Evolutionary conservation across 2,888 invertebrate species (phyloP).

Genomic region (Coleophora flavipennella): DNA sequence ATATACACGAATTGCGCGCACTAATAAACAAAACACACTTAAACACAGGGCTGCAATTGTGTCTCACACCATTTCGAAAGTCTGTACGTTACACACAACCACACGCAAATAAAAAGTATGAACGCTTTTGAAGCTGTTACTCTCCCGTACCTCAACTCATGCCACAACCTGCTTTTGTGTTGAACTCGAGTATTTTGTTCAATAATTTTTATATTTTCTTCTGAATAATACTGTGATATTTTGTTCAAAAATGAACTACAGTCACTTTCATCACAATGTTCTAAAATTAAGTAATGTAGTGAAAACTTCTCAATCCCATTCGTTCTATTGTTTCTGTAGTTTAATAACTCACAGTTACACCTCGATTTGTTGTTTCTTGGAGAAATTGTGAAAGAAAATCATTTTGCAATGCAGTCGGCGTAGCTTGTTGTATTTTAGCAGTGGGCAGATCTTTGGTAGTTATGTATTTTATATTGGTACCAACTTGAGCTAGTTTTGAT

Average conservation of each 20-base stretch:
- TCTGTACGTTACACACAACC: no score
- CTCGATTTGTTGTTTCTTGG: slow-evolving; percentile 15
- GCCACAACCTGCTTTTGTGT: slow-evolving; percentile 12
- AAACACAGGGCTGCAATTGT: no score
- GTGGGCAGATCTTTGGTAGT: slow-evolving; percentile 19
- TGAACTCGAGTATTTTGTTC: slow-evolving; percentile 12
- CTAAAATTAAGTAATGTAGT: slow-evolving; percentile 13
- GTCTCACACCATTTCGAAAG: no score
- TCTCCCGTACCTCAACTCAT: slow-evolving; percentile 16
- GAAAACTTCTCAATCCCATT: slow-evolving; percentile 7
- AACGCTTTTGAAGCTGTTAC: slow-evolving; percentile 17
- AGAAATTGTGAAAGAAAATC: slow-evolving; percentile 14
- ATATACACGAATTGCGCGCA: no score
- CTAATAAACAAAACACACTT: no score
- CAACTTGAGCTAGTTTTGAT: slow-evolving; percentile 23
- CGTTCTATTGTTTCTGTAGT: slow-evolving; percentile 17
- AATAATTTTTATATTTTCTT: no score
- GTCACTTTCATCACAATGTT: no score
- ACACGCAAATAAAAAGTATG: no score
- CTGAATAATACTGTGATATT: no score
- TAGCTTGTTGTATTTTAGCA: no score
- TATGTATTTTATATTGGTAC: slow-evolving; percentile 25
- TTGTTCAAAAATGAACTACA: no score
- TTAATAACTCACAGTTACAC: slow-evolving; percentile 19
- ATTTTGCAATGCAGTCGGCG: slow-evolving; percentile 13